Evolutionary conservation across 2,113 vertebrate genomes (phyloP), one percentile per base, ranked within the genome.

Genomic region (Callaeas wilsoni): DNA sequence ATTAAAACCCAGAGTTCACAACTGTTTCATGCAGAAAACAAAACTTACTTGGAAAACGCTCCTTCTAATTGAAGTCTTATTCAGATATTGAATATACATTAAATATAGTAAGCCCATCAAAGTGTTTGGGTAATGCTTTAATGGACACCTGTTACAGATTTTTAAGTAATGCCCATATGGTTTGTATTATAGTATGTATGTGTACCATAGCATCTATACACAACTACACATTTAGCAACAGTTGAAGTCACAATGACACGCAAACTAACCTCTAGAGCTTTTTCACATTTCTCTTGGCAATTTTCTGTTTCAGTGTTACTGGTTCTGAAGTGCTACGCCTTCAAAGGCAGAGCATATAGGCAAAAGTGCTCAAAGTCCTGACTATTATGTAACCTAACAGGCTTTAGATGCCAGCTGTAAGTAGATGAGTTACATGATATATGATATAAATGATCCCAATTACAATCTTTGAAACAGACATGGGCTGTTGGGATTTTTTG

Each of bases 1-100:
- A 94, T 81, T 96, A 81, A 85, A 75, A 81, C 14, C 67, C 46
- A 41, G 6, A 35, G 10, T 87, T 94, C 81, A 88, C 27, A 94
- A 76, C 6, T 1, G 84, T 57, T 91, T 76, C 79, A 78, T 29
- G 33, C n/a, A 87, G 29, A 76, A 94, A 65, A 13, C 30, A 78
- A 62, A 90, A 81, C 6, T 41, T 63, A 30, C 20, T 74, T 62
- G 47, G 82, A 89, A 90, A 64, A 82, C 2, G 1, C 3, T 75
- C 5, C 15, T 2, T 78, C 12, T 76, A 13, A 53, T 73, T 88
- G 76, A 89, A 64, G 25, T 22, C 15, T 87, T 73, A 49, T 89
- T 82, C 18, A 74, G 37, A 73, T 74, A 55, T 50, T 59, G 39
- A 71, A 77, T 76, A 23, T 12, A 39, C 16, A 65, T 46, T 50